A percentile compares a stretch with the other conserved stretches of the same genome.
phyloP scores from a whole-genome alignment of 2,113 vertebrate genomes.

The Tauraco erythrolophus region DNA sequence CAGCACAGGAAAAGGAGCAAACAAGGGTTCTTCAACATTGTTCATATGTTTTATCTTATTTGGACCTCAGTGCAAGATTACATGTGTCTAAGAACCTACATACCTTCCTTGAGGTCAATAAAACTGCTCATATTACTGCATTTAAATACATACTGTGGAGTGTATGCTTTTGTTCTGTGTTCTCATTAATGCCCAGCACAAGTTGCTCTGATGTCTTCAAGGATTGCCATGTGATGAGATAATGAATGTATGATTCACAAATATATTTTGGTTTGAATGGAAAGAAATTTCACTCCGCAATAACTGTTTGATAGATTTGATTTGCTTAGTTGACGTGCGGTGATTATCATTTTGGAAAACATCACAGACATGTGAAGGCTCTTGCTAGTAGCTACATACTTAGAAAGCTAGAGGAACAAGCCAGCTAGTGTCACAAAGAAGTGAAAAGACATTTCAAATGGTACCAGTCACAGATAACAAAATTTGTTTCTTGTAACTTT shows the following conservation, averaged over 20 bases:
- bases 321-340: neutral
- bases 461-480: neutral
- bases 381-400: neutral
- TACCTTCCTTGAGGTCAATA: neutral
- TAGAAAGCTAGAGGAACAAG: neutral
- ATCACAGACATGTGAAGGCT: neutral
- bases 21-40: neutral
- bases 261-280: neutral
- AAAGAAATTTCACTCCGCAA: neutral
- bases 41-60: neutral
- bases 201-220: neutral
- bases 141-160: neutral
- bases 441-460: neutral
- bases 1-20: neutral
- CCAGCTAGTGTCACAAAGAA: neutral
- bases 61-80: neutral
- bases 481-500: conserved; percentile 30
- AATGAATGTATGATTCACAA: neutral
- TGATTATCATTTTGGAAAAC: neutral
- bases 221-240: neutral
- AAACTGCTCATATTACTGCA: neutral
- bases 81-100: neutral
- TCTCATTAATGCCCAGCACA: neutral
- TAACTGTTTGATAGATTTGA: neutral
- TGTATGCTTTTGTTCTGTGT: neutral